These are phyloP conservation scores for Oophaga pumilio DNA, from an alignment of 2,113 vertebrate species.

Conservation along the genomic window DNA sequence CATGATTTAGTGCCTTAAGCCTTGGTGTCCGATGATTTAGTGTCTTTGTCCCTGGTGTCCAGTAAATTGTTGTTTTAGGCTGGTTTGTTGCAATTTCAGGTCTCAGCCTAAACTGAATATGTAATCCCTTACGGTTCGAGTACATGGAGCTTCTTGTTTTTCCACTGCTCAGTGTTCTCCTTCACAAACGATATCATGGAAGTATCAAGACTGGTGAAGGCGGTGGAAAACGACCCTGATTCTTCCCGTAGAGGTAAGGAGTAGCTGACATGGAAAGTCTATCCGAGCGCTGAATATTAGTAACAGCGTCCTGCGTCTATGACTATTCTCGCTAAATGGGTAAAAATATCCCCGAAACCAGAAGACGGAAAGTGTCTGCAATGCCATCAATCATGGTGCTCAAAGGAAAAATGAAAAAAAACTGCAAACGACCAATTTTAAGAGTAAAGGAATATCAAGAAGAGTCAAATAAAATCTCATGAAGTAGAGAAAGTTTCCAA, in stretches of 20 bases:
- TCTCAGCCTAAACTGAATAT: no score
- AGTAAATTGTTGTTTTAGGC: no score
- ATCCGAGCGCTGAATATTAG: not conserved
- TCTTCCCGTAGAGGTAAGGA: no score
- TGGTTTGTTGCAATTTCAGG: no score
- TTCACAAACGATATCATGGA: no score
- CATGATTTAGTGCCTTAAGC: not conserved
- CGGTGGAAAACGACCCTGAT: no score
- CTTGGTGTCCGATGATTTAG: not conserved
- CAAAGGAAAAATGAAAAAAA: not conserved
- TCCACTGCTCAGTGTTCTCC: no score
- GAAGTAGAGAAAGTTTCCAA: constrained; percentile 17
- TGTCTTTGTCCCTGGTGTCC: not conserved
- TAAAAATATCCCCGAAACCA: not conserved
- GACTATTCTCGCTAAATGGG: not conserved
- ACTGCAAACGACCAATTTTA: not conserved
- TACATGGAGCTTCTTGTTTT: no score
- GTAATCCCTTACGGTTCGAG: no score
- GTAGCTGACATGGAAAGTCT: not conserved
- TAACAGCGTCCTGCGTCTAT: not conserved
- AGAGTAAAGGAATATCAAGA: not conserved
- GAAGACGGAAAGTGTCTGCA: not conserved
- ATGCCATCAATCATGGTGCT: not conserved
- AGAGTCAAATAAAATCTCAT: not conserved
- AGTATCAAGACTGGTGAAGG: no score